Evolutionary conservation across 2,888 invertebrate species (phyloP).

Genomic region (Ferdinandea cuprea): DNA sequence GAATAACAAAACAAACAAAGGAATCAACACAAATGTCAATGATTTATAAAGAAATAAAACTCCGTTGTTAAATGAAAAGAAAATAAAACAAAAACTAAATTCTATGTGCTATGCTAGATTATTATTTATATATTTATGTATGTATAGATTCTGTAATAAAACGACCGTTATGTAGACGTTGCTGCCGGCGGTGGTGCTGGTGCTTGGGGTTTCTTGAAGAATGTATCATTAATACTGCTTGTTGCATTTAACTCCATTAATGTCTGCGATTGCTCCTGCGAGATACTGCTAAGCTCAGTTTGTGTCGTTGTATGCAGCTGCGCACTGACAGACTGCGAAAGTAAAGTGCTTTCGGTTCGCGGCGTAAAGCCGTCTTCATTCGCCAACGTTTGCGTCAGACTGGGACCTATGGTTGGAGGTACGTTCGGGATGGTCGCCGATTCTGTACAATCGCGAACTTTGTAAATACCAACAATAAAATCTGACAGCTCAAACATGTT

Average conservation of each 20-base stretch:
- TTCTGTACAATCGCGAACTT: slow-evolving; percentile 94
- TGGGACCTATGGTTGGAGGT: neutral
- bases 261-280: slow-evolving; percentile 19
- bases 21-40: slow-evolving; percentile 43
- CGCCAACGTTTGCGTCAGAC: slow-evolving; percentile 7
- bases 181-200: slow-evolving; percentile 49
- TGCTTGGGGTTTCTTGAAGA: slow-evolving; percentile 77
- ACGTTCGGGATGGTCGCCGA: slow-evolving; percentile 87
- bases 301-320: slow-evolving; percentile 3
- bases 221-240: slow-evolving; percentile 76
- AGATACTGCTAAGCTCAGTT: neutral
- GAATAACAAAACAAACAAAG: slow-evolving; percentile 24
- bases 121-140: slow-evolving; percentile 27
- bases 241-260: slow-evolving; percentile 30
- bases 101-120: slow-evolving; percentile 27
- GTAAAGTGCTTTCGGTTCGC: slow-evolving; percentile 55
- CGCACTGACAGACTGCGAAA: slow-evolving; percentile 38
- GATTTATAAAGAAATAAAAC: slow-evolving; percentile 9
- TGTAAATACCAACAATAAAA: slow-evolving; percentile 96
- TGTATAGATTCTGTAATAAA: slow-evolving; percentile 24
- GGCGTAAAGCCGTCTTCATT: slow-evolving; percentile 39
- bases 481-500: slow-evolving; percentile 99
- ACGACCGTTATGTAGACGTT: neutral
- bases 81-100: slow-evolving; percentile 30
- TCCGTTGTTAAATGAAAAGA: slow-evolving; percentile 8